Evolutionary conservation across 1,140 invertebrate genomes (phyloP).

Genomic region (Drosophila lacteicornis): DNA sequence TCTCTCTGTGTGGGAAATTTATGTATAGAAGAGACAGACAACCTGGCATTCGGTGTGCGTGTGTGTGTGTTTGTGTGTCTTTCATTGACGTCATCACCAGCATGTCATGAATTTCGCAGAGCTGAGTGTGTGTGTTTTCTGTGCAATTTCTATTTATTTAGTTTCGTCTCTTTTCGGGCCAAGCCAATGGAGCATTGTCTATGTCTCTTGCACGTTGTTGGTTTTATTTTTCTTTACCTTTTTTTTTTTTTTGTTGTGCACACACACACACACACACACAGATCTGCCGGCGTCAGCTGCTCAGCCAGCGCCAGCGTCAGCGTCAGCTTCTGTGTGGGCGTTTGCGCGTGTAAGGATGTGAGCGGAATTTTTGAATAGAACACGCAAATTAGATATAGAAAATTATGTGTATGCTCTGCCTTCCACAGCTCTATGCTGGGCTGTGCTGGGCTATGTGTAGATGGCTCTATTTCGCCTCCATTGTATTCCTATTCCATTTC

Average conservation of each 20-base stretch:
- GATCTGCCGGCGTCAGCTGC: constrained; percentile 30
- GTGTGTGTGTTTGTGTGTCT: constrained; percentile 26
- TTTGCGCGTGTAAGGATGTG: constrained; percentile 80
- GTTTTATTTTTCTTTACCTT: constrained; percentile 4
- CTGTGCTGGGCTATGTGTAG: constrained; percentile 20
- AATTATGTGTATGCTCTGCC: constrained; percentile 58
- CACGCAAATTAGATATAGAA: constrained; percentile 77
- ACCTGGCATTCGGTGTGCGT: constrained; percentile 32
- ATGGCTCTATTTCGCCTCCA: constrained; percentile 64
- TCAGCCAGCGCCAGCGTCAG: constrained; percentile 18
- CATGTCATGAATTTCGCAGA: constrained; percentile 75
- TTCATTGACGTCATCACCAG: constrained; percentile 82
- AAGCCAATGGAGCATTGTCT: constrained; percentile 59
- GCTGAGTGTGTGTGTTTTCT: constrained; percentile 22
- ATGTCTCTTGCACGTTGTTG: constrained; percentile 33
- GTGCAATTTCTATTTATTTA: constrained; percentile 63
- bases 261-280: constrained; percentile 8
- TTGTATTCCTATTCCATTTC: constrained; percentile 25
- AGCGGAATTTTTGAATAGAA: constrained; percentile 77
- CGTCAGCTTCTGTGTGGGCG: constrained; percentile 60
- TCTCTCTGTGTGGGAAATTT: constrained; percentile 21
- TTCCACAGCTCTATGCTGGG: constrained; percentile 3
- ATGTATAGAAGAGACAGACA: constrained; percentile 46
- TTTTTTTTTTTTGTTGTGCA: background rate
- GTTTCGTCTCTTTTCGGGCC: constrained; percentile 37